Evolutionary conservation across 2,113 vertebrate species (phyloP), one percentile per base, ranked within the genome.

Genomic region (Epinephelus fuscoguttatus): DNA sequence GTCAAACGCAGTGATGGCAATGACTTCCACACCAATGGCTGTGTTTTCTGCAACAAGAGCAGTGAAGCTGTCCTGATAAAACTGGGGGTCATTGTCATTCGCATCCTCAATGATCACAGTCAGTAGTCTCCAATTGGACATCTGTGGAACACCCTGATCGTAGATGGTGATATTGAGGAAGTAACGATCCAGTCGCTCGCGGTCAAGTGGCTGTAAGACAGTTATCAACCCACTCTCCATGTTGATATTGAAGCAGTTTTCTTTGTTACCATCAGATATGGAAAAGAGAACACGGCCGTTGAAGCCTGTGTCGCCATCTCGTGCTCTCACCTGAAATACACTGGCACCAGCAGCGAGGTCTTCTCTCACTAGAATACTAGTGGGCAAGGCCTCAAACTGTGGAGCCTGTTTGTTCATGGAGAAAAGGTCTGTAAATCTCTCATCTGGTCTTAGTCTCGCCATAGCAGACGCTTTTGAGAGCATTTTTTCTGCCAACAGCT

Each of bases 151-250:
- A 15, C 98, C 98, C 92, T 97, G 95, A 81, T 99, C 98, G 68
- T 97, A 99, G 86, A 98, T 91, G n/a, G 97, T 99, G 90, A 99
- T 96, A 81, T 99, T 99, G 70, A 99, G 97, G 53, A 98, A 94
- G 90, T 99, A 99, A 3, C 97, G 95, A 68, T 98, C 97, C 60
- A 92, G 91, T 60, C 90, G 95, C 70, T 99, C 98, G 53, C 98
- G 96, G 86, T 99, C 98, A 87, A 99, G 91, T 6, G 97, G 97
- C 94, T 96, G 95, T 53, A 99, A 93, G 42, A 99, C 93, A 71
- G 94, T 96, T 78, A 99, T 96, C 49, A 97, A 84, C 10, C 98
- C 98, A 0, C 90, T 97, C 77, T 99, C 97, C 95, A 97, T 95
- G 83, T 97, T 95, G 56, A 99, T 97, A 81, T 95, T 96, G 88